Base-by-base conservation (phyloP, 2,113 vertebrate species). In the Aplodontia rufa region DNA sequence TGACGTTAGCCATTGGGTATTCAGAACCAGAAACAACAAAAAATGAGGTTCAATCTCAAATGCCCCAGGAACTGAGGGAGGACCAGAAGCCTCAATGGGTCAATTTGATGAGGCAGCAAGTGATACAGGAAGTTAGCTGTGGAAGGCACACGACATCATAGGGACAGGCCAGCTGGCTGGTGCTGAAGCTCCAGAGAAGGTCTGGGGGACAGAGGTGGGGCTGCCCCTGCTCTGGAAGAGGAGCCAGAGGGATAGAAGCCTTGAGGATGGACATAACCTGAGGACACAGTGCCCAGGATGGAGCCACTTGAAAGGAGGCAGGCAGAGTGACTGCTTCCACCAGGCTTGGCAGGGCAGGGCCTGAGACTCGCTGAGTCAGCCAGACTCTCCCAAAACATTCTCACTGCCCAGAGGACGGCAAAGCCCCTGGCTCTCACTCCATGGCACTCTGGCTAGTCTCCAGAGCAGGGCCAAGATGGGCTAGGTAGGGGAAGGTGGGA, bases 401-500 rank as follows among this genome's bases (percentile, higher is more conserved):
- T 5, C 22, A 2, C 24, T 1, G 22, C 5, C 37, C n/a, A 0
- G 6, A 55, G 45, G 6, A 47, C 5, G 5, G 35, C n/a, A 37
- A 7, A 60, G 64, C 24, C 45, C 20, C 51, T 14, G 4, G 58
- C 72, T 68, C 45, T 64, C 51, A 53, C 13, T 53, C 13, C 45
- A 3, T 75, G 75, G 47, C 32, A 49, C 53, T 49, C 47, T 6
- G 37, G 42, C 51, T 53, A 14, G 28, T 35, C 22, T 7, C 28
- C 9, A 17, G 19, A 51, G 40, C 13, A 51, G 3, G 24, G n/a
- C n/a, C n/a, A 0, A 8, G 53, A 58, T 45, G 51, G 24, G 30
- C 8, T 42, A 16, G 24, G n/a, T 10, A 14, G 22, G 4, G 5
- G 3, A 49, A 14, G 20, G 37, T 8, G 20, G 40, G n/a, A 28